Percentiles rank a stretch among this genome's conserved stretches.
phyloP scores from a whole-genome alignment of 2,797 vertebrate genomes.

The Sparidentex hasta region DNA sequence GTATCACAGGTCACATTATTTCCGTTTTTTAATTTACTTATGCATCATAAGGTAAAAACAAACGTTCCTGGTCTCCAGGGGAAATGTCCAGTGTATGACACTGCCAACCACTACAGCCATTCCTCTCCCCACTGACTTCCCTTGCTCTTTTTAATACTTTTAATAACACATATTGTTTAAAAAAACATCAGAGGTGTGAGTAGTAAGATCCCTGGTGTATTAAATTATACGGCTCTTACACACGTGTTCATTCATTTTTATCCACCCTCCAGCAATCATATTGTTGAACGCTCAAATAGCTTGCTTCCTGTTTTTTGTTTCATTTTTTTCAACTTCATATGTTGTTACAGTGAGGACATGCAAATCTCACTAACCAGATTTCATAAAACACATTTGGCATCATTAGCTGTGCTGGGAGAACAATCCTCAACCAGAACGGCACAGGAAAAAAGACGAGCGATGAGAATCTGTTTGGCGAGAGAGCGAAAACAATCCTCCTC shows the following conservation, averaged over 20 bases:
- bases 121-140: no score
- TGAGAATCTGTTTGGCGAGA: slow-evolving; percentile 40
- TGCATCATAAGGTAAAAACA: no score
- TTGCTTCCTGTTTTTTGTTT: neutral
- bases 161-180: no score
- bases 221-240: neutral
- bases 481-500: slow-evolving; percentile 18
- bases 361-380: slow-evolving; percentile 43
- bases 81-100: no score
- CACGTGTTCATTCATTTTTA: neutral
- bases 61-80: no score
- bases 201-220: neutral
- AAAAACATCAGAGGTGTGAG: no score
- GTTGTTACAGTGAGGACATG: slow-evolving; percentile 22
- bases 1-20: no score
- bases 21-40: no score
- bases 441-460: slow-evolving; percentile 47
- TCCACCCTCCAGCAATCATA: neutral
- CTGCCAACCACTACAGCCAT: no score
- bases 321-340: neutral
- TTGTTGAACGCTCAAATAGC: neutral
- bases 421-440: slow-evolving; percentile 41
- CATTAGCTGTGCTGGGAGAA: slow-evolving; percentile 45
- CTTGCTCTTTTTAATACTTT: no score
- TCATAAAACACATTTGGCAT: slow-evolving; percentile 50